Conservation (phyloP, 2,888 invertebrate genomes). For the Lacanobia wlatinum region DNA sequence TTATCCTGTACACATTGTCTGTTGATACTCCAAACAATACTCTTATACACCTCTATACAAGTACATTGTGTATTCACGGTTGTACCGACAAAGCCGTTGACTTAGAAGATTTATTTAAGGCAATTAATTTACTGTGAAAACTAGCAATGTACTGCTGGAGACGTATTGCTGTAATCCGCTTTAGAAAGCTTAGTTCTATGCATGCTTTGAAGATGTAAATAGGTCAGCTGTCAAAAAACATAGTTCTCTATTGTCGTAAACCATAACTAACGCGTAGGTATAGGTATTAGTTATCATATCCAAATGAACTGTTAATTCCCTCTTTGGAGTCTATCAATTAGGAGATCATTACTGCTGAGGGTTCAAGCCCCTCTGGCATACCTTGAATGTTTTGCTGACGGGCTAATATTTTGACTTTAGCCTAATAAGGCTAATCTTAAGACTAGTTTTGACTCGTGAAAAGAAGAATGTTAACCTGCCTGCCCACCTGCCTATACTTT, state of each 20-base stretch:
- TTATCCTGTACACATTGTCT: constrained; percentile 41
- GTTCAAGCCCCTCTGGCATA: not conserved
- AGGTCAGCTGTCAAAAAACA: not conserved
- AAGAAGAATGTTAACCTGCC: not conserved
- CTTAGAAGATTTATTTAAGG: constrained; percentile 31
- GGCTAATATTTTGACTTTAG: too few species aligned
- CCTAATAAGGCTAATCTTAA: not conserved
- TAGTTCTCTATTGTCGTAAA: too few species aligned
- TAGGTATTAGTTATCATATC: not conserved
- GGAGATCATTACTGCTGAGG: not conserved
- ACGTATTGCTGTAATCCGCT: constrained; percentile 10
- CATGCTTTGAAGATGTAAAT: constrained; percentile 1
- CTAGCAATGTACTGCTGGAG: not conserved
- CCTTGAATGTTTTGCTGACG: not conserved
- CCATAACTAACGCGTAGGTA: not conserved
- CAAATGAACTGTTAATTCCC: not conserved
- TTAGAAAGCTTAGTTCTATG: constrained; percentile 1
- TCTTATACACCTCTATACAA: constrained; percentile 2
- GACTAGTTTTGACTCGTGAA: not conserved
- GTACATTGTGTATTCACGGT: constrained; percentile 18
- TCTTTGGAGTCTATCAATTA: not conserved
- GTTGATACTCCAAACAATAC: constrained; percentile 42
- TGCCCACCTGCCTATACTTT: too few species aligned
- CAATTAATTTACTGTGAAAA: constrained; percentile 15
- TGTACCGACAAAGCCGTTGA: constrained; percentile 26